These are phyloP conservation scores for Diploptera punctata DNA, from an alignment of 2,888 invertebrate genomes.

Conservation along the genomic window DNA sequence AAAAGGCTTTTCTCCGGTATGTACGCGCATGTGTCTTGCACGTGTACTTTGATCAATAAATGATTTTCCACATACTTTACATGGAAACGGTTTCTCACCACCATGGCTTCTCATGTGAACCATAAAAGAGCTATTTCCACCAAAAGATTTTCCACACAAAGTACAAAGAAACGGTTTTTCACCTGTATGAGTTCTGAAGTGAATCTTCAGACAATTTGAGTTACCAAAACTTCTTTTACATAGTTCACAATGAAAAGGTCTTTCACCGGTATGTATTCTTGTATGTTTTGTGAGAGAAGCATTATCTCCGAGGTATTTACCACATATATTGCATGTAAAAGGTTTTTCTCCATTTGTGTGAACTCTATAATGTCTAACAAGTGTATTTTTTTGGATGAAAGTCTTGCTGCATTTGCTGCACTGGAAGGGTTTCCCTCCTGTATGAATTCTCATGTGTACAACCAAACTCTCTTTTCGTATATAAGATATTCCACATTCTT, in stretches of 20 bases:
- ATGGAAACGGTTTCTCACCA: conserved; percentile 16
- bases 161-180: conserved; percentile 24
- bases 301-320: conserved; percentile 9
- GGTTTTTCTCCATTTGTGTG: conserved; percentile 7
- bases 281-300: conserved; percentile 20
- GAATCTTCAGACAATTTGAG: conserved; percentile 18
- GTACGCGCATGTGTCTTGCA: conserved; percentile 6
- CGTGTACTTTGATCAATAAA: conserved; percentile 25
- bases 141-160: conserved; percentile 12
- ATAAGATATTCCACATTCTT: neutral
- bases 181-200: conserved; percentile 19
- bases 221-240: conserved; percentile 18
- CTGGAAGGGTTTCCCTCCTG: neutral
- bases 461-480: neutral
- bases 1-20: conserved; percentile 13
- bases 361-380: conserved; percentile 10
- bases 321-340: conserved; percentile 20
- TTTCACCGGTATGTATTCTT: conserved; percentile 21
- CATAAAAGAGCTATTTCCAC: conserved; percentile 12
- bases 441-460: neutral
- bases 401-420: conserved; percentile 12
- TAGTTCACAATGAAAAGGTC: conserved; percentile 1
- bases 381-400: conserved; percentile 1
- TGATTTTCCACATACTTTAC: conserved; percentile 22
- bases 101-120: conserved; percentile 21